Percentiles rank a stretch among this genome's conserved stretches.
Evolutionary conservation across 2,888 invertebrate genomes (phyloP).

Genomic region (Bembecia ichneumoniformis): DNA sequence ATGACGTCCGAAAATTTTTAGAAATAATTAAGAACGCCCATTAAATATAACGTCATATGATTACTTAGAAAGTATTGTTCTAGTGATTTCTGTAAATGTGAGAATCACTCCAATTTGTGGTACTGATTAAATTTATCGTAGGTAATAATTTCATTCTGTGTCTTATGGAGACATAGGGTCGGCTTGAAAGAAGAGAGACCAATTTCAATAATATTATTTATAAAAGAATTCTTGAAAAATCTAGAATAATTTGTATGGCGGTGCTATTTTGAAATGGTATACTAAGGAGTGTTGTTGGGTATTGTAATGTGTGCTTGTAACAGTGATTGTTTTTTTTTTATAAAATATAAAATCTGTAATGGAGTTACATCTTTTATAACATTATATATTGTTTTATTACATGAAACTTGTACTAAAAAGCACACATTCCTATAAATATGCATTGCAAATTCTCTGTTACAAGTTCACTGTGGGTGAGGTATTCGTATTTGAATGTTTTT

Average conservation of each 20-base stretch:
- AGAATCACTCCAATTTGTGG: not conserved
- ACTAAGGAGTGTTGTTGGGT: conserved; percentile 39
- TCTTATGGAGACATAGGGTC: not conserved
- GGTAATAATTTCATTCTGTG: not conserved
- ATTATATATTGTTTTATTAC: too few species aligned
- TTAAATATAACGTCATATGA: too few species aligned
- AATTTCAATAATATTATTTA: conserved; percentile 31
- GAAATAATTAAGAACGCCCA: not conserved
- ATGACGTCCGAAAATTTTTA: not conserved
- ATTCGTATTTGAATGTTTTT: conserved; percentile 31
- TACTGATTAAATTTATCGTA: not conserved
- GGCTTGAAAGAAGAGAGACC: conserved; percentile 16
- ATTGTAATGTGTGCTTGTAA: conserved; percentile 38
- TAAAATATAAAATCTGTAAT: not conserved
- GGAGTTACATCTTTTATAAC: too few species aligned
- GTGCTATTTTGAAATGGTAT: conserved; percentile 64
- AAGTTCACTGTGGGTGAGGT: conserved; percentile 32
- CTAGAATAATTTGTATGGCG: conserved; percentile 47
- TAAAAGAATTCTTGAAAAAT: conserved; percentile 18
- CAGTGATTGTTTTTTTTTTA: conserved; percentile 2
- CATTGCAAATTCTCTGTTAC: conserved; percentile 10
- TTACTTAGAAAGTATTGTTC: too few species aligned
- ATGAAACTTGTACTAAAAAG: too few species aligned
- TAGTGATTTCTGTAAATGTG: too few species aligned
- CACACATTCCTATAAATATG: not conserved